phyloP scores from a whole-genome alignment of 2,797 vertebrate genomes.

The Eupleurogrammus muticus region DNA sequence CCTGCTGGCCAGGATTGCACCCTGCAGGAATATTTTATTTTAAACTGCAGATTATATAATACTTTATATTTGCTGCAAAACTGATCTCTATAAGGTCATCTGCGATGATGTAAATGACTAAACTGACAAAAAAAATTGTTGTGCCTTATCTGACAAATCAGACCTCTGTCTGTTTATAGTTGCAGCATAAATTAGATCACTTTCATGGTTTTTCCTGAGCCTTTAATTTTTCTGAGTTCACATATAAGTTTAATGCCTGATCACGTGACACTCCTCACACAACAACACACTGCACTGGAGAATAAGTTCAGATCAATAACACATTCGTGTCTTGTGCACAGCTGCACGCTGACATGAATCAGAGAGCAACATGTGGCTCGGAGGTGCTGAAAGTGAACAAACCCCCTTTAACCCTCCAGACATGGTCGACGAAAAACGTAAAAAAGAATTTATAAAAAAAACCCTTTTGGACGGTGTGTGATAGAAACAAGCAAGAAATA shows the following conservation, averaged over 20 bases:
- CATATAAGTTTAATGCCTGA: not conserved
- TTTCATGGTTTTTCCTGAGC: too few relatives aligned
- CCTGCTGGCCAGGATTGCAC: constrained; percentile 13
- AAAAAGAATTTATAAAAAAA: too few relatives aligned
- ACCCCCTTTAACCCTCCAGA: not conserved
- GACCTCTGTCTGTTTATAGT: not conserved
- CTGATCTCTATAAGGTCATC: not conserved
- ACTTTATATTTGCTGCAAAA: not conserved
- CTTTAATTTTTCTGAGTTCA: not conserved
- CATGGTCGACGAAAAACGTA: too few relatives aligned
- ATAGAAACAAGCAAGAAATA: too few relatives aligned
- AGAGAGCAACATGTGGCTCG: constrained; percentile 8
- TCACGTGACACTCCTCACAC: not conserved
- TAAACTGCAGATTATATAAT: not conserved
- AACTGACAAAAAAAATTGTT: not conserved
- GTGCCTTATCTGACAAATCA: not conserved
- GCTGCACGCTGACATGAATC: constrained; percentile 21
- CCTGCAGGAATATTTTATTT: not conserved
- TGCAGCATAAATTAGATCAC: not conserved
- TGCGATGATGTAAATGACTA: not conserved
- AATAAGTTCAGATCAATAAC: constrained; percentile 2
- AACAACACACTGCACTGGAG: not conserved
- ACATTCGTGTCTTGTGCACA: constrained; percentile 23
- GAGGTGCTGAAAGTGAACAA: constrained; percentile 23
- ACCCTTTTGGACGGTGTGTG: too few relatives aligned